These are phyloP conservation scores for Gallinago paraguaiae DNA, from an alignment of 2,113 vertebrate species.

Conservation along the genomic window DNA sequence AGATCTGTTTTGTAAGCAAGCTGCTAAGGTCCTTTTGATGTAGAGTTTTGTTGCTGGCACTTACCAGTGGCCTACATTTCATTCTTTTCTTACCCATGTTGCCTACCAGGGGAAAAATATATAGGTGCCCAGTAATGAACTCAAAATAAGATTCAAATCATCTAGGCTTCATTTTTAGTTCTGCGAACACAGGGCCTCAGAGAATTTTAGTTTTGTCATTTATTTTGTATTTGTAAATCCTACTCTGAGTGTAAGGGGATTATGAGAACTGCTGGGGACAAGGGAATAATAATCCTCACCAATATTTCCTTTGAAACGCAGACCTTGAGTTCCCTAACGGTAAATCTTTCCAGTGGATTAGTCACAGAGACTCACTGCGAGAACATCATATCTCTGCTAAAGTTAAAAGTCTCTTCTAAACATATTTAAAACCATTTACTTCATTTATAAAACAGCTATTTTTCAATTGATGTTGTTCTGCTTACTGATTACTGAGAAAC, in stretches of 20 bases:
- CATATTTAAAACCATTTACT: constrained; percentile 6
- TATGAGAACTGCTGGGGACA: constrained; percentile 41
- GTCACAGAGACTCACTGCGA: not conserved
- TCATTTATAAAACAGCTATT: constrained; percentile 2
- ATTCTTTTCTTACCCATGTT: not conserved
- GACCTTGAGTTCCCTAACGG: constrained; percentile 17
- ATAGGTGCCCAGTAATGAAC: not conserved
- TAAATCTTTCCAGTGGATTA: constrained; percentile 63
- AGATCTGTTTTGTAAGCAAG: not conserved
- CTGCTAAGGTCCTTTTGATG: not conserved
- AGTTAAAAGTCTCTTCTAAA: constrained; percentile 22
- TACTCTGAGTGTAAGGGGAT: constrained; percentile 20
- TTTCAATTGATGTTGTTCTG: not conserved
- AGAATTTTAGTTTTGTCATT: constrained; percentile 33
- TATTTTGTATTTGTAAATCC: constrained; percentile 51
- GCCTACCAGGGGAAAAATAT: not conserved
- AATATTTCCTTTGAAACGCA: constrained; percentile 58
- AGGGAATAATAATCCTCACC: constrained; percentile 67
- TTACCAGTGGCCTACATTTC: not conserved
- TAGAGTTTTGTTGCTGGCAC: not conserved
- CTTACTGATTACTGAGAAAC: not conserved
- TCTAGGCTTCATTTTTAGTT: constrained; percentile 9
- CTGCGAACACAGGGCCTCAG: not conserved
- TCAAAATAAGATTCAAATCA: constrained; percentile 13
- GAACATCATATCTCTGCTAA: constrained; percentile 2